These are phyloP conservation scores for Microcebus griseorufus DNA, from an alignment of 2,113 vertebrate species.

Conservation along the genomic window DNA sequence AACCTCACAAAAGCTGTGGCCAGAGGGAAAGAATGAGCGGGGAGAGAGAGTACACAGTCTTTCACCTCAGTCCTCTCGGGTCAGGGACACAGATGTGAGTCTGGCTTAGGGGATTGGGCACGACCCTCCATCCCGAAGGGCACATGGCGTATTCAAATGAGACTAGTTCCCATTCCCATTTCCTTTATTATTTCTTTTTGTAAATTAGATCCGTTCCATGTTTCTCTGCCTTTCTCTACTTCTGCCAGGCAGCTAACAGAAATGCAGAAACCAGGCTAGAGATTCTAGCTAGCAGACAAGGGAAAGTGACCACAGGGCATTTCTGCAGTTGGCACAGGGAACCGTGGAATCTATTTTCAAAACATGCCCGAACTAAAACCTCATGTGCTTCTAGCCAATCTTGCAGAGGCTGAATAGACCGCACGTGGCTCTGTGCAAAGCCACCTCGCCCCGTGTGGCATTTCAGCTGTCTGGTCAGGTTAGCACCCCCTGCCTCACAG, in stretches of 20 bases:
- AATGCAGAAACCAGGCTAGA: neutral
- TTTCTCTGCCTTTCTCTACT: neutral
- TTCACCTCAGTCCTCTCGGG: neutral
- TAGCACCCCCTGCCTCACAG: neutral
- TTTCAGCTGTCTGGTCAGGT: conserved; percentile 10
- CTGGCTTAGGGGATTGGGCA: neutral
- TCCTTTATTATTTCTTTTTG: conserved; percentile 11
- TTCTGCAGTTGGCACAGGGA: neutral
- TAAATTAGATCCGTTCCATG: neutral
- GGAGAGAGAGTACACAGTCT: neutral
- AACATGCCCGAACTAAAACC: neutral
- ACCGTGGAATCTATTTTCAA: conserved; percentile 16
- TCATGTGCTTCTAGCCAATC: neutral
- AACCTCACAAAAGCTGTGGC: neutral
- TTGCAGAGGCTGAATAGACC: neutral
- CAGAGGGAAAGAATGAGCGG: neutral
- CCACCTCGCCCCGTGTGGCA: neutral
- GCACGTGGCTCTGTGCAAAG: neutral
- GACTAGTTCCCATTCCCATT: neutral
- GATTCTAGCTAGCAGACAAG: neutral
- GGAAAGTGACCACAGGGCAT: conserved; percentile 29
- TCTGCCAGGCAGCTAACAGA: neutral
- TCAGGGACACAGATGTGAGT: neutral
- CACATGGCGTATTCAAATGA: neutral
- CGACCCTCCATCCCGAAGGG: neutral